A percentile compares a stretch with the other conserved stretches of the same genome.
Evolutionary conservation across 1,140 invertebrate genomes (phyloP).

Genomic region (Aphelenchoides fujianensis): DNA sequence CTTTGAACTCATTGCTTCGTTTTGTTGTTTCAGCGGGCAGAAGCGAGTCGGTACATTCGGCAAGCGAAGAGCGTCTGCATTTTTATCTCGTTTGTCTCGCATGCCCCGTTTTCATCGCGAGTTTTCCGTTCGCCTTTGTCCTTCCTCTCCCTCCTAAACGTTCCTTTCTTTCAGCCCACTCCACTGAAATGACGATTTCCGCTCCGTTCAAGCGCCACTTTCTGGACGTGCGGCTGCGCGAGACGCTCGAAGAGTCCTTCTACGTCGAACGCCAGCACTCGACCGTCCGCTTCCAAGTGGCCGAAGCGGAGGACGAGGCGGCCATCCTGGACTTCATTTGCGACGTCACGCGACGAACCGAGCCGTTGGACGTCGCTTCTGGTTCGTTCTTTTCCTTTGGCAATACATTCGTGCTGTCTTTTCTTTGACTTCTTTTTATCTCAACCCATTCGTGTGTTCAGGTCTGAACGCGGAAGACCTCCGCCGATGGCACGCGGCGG

Average conservation of each 20-base stretch:
- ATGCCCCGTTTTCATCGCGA: too few species aligned
- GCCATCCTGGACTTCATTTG: neutral
- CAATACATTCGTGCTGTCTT: too few species aligned
- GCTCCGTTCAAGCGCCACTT: neutral
- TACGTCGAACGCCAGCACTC: neutral
- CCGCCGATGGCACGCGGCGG: neutral
- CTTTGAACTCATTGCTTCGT: too few species aligned
- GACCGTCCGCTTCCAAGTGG: neutral
- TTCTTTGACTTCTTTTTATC: too few species aligned
- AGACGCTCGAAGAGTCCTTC: conserved; percentile 1
- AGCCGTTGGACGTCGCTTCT: neutral
- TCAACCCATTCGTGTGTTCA: too few species aligned
- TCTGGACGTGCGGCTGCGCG: neutral
- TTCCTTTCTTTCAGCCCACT: neutral
- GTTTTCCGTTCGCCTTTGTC: too few species aligned
- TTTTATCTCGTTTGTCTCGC: too few species aligned
- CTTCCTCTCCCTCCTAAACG: too few species aligned
- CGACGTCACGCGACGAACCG: neutral
- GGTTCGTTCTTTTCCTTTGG: too few species aligned
- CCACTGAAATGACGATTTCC: neutral
- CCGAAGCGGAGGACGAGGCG: conserved; percentile 5
- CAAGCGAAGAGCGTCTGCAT: too few species aligned
- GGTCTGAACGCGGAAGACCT: neutral
- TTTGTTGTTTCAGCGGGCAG: too few species aligned
- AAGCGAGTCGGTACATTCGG: too few species aligned